These are phyloP conservation scores for Euura saliciscinereae DNA, from an alignment of 1,140 invertebrate genomes.

Conservation along the genomic window DNA sequence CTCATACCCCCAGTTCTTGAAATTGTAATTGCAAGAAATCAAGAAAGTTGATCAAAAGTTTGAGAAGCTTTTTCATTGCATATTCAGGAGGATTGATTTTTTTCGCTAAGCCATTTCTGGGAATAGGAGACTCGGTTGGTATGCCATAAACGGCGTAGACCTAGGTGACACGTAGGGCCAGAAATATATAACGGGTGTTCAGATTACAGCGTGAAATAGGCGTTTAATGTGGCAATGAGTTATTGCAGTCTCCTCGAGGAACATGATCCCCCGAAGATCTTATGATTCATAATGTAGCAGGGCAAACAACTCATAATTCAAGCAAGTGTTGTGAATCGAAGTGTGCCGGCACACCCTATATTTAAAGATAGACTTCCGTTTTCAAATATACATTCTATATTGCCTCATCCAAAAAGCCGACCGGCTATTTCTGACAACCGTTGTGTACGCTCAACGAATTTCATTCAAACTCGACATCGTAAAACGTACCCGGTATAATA, in stretches of 20 bases:
- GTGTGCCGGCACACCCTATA: conserved; percentile 21
- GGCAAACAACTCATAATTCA: conserved; percentile 23
- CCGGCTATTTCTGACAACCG: conserved; percentile 42
- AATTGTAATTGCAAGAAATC: no score
- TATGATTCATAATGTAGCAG: conserved; percentile 26
- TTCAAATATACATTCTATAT: conserved; percentile 30
- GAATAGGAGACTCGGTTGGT: no score
- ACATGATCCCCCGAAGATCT: neutral
- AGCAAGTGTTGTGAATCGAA: conserved; percentile 25
- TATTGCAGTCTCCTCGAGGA: conserved; percentile 27
- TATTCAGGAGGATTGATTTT: no score
- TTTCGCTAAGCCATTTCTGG: no score
- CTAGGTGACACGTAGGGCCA: no score
- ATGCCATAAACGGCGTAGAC: no score
- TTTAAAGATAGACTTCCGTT: conserved; percentile 31
- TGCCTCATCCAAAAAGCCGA: conserved; percentile 35
- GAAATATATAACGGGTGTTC: conserved; percentile 25
- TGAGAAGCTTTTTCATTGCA: no score
- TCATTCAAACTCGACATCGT: neutral
- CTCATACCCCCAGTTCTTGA: no score
- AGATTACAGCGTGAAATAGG: conserved; percentile 39
- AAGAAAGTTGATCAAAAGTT: no score
- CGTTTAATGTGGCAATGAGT: conserved; percentile 41
- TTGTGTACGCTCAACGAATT: neutral
- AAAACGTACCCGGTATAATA: no score